Evolutionary conservation across 2,113 vertebrate genomes (phyloP), one percentile per base, ranked within the genome.

Genomic region (Thinocorus orbignyianus): DNA sequence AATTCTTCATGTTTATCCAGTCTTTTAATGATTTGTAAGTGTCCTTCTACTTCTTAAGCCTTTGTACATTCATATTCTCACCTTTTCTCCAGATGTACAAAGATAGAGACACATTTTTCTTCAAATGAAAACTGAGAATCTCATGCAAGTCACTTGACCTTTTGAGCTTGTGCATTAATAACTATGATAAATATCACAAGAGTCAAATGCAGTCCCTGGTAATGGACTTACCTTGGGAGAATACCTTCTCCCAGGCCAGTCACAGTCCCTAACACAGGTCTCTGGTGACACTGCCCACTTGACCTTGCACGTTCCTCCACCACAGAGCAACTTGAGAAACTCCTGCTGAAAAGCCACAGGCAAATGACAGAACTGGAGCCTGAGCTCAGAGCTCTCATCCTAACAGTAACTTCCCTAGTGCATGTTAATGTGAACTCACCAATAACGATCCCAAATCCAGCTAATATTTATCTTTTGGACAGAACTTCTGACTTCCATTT

Each of bases 91-190:
- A 44, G 48, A 91, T 61, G 10, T 30, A 73, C 60, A 77, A 73
- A 62, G 20, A 68, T 73, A 80, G 44, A 49, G 68, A 78, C 44
- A 57, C 12, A 73, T 81, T 94, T 91, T 93, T 80, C 68, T 64
- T 91, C 55, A 93, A 95, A 95, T 44, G 44, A 93, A 91, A 95
- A 82, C 33, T 60, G 66, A 86, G 68, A 88, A 48, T 93, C 49
- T 83, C 18, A 17, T 48, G 49, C 37, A 37, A 96, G 44, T 83
- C 60, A 80, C 62, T 83, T 92, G 76, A 92, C 76, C 80, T 95
- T 92, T 88, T 68, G 71, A 93, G 72, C 39, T 52, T 37, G 22
- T 85, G 37, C 48, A 35, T 92, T 82, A 92, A 69, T 96, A 93
- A 73, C 58, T 30, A 30, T 44, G 58, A 81, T 68, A 86, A 92